These are phyloP conservation scores for Leptobrachium leishanense DNA, from an alignment of 2,113 vertebrate genomes.

Conservation along the genomic window DNA sequence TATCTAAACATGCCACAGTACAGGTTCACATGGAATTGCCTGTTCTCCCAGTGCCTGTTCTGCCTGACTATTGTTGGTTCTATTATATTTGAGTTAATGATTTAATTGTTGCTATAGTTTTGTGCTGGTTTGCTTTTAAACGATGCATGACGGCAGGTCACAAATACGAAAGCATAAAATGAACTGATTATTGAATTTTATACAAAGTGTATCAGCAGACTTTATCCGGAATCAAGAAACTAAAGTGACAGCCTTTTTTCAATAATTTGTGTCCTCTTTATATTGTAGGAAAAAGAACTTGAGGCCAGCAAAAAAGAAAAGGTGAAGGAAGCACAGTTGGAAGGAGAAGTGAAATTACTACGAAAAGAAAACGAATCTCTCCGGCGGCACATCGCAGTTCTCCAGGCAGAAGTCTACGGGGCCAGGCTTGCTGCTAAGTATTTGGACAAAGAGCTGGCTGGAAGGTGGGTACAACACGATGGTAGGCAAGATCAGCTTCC, in stretches of 20 bases:
- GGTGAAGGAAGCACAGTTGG: conserved; percentile 86
- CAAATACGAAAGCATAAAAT: too few species aligned
- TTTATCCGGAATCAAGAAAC: too few species aligned
- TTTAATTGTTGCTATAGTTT: too few species aligned
- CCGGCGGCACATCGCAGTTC: conserved; percentile 92
- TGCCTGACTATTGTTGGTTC: too few species aligned
- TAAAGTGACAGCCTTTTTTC: too few species aligned
- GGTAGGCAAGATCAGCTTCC: background rate
- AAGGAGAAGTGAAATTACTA: conserved; percentile 83
- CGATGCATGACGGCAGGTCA: conserved; percentile 24
- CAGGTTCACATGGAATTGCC: too few species aligned
- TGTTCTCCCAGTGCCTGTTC: too few species aligned
- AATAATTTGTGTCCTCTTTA: conserved; percentile 8
- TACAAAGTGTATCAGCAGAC: too few species aligned
- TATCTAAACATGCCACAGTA: too few species aligned
- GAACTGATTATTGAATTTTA: too few species aligned
- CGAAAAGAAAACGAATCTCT: conserved; percentile 96
- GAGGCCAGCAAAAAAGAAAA: conserved; percentile 92
- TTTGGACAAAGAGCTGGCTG: conserved; percentile 95
- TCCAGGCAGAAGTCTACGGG: conserved; percentile 98
- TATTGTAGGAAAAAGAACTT: conserved; percentile 82
- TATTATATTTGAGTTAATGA: too few species aligned
- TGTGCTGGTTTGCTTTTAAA: too few species aligned
- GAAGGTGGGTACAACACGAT: conserved; percentile 73
- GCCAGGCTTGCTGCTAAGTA: conserved; percentile 95